Percentiles rank a stretch among this genome's conserved stretches.
These are phyloP conservation scores for Lates japonicus DNA, from an alignment of 2,797 vertebrate genomes.

Conservation along the genomic window DNA sequence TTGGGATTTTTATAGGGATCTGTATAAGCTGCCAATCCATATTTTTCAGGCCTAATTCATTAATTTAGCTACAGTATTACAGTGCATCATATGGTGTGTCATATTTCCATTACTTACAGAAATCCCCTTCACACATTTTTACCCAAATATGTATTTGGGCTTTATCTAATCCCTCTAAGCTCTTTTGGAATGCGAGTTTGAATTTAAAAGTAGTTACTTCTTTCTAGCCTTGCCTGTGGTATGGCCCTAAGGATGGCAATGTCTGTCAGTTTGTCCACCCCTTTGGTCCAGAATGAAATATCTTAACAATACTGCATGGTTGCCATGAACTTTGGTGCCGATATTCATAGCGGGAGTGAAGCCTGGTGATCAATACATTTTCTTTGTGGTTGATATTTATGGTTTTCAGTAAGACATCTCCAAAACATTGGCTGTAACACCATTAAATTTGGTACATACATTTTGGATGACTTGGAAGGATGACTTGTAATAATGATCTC, in stretches of 20 bases:
- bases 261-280: no score
- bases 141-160: constrained; percentile 4
- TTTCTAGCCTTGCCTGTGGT: no score
- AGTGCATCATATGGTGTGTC: not conserved
- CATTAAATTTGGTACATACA: not conserved
- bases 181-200: not conserved
- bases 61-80: not conserved
- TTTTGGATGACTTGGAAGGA: no score
- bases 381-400: not conserved
- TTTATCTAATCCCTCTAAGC: constrained; percentile 9
- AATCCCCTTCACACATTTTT: constrained; percentile 11
- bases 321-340: not conserved
- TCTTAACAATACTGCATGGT: no score
- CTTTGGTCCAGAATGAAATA: no score
- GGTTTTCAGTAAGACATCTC: not conserved
- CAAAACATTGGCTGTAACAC: not conserved
- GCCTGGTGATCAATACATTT: not conserved
- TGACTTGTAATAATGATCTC: no score
- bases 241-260: no score
- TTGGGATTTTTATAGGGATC: constrained; percentile 17
- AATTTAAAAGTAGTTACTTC: not conserved
- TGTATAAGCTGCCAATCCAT: constrained; percentile 14
- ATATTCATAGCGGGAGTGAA: not conserved
- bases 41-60: not conserved
- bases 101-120: constrained; percentile 14